Evolutionary conservation across 2,113 vertebrate species (phyloP).

Genomic region (Himantopus leucocephalus): DNA sequence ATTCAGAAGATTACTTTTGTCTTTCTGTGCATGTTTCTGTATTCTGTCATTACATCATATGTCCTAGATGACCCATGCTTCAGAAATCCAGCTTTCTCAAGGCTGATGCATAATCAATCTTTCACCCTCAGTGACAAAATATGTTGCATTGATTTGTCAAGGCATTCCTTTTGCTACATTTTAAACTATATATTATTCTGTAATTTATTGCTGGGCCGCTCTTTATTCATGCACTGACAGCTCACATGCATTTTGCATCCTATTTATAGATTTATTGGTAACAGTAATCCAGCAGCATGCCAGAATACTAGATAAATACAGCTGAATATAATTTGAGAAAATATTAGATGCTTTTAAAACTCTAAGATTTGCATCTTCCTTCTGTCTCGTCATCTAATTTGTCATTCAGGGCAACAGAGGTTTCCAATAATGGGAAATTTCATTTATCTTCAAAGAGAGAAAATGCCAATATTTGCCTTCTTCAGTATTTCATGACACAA

Average conservation of each 20-base stretch:
- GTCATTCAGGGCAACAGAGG: background rate
- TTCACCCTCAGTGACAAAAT: background rate
- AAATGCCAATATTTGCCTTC: background rate
- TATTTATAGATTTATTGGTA: slow-evolving; percentile 14
- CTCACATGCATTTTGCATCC: slow-evolving; percentile 20
- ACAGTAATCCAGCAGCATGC: background rate
- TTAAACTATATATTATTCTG: slow-evolving; percentile 33
- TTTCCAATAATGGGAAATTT: slow-evolving; percentile 11
- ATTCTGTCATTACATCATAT: slow-evolving; percentile 6
- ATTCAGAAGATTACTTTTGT: background rate
- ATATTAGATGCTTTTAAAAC: slow-evolving; percentile 48
- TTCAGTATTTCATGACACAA: background rate
- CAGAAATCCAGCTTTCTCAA: background rate
- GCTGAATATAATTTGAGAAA: slow-evolving; percentile 7
- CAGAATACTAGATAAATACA: background rate
- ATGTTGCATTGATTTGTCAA: slow-evolving; percentile 12
- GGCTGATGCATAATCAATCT: slow-evolving; percentile 11
- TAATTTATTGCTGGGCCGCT: background rate
- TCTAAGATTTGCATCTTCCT: background rate
- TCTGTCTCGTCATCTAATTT: background rate
- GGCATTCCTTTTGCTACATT: background rate
- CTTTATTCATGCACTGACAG: background rate
- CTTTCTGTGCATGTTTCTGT: background rate
- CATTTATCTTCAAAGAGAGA: background rate
- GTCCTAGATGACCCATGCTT: background rate